Evolutionary conservation across 2,888 invertebrate species (phyloP), one percentile per base, ranked within the genome.

Genomic region (Lymantria monacha): DNA sequence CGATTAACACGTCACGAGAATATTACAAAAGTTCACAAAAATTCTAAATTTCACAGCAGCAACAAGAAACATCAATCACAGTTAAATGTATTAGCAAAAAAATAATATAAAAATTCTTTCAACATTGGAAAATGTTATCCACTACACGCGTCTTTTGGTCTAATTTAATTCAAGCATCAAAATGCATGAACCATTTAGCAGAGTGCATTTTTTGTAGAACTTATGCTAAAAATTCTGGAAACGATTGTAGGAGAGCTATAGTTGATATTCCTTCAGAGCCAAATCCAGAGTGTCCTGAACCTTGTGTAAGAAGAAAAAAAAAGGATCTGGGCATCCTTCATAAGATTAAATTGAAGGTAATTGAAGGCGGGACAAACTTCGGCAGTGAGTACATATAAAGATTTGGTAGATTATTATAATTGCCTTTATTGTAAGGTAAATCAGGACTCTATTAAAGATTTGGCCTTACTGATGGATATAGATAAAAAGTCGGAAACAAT

Each of bases 291-390:
- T 87, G 87, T 53, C 78, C 81, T 1, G 41, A 69, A 40, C 70
- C 79, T 5, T 85, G 83, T 58, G 71, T 76, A 13, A 75, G 75
- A 47, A 66, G 67, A 41, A 78, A 67, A 40, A 78, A 61, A 15
- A 79, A 81, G 57, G 83, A 82, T 49, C 53, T 66, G 42, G 81
- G 87, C 0, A 82, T 90, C 41, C 61, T 91, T 9, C 87, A 87
- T 54, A 83, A 62, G 59, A 87, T 90, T 22, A 88, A 87, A 65
- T 53, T 90, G 47, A 83, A 62, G 62, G 65, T 91, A 9, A 67
- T 85, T 15, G 87, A 90, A 60, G 90, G 90, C 14, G 89, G 90
- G 49, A 81, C 87, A 0, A 91, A 90, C 58, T 90, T 91, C 72
- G 88, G 88, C 61, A 87, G 90, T 89, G 67, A 83, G 87, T 72